Conservation (phyloP, 2,113 vertebrate species). For the Mixornis gularis region DNA sequence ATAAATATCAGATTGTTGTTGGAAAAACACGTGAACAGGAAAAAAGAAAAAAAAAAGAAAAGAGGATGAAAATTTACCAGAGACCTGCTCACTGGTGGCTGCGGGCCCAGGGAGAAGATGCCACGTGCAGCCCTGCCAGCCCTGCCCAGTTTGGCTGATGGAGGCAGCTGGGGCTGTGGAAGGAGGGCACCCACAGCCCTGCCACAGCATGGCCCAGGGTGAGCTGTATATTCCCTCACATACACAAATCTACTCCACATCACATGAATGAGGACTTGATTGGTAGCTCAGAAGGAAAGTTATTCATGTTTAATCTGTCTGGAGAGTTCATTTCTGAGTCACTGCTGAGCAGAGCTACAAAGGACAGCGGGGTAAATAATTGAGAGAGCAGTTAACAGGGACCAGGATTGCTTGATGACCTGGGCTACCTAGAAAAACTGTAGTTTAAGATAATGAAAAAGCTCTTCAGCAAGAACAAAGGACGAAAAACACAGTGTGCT, state of each 20-base stretch:
- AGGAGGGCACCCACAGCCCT: no score
- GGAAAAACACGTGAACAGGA: neutral
- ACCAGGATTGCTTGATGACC: neutral
- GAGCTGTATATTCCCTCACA: accelerated
- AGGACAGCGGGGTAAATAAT: neutral
- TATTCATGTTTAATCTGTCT: neutral
- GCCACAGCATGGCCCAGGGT: neutral
- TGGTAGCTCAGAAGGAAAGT: neutral
- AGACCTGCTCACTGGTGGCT: accelerated
- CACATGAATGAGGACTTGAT: accelerated
- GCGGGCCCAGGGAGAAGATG: neutral
- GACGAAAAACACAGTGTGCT: neutral
- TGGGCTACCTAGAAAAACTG: neutral
- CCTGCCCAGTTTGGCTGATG: neutral
- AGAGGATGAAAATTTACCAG: neutral
- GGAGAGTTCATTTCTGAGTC: neutral
- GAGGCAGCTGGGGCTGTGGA: neutral
- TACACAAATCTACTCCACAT: accelerated
- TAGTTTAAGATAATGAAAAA: neutral
- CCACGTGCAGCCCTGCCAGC: neutral
- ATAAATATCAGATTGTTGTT: constrained; percentile 4
- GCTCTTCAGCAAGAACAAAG: neutral
- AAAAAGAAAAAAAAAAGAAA: no score
- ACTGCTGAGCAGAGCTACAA: neutral
- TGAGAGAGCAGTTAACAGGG: neutral